Conservation (phyloP, 2,113 vertebrate genomes). For the Malurus melanocephalus region DNA sequence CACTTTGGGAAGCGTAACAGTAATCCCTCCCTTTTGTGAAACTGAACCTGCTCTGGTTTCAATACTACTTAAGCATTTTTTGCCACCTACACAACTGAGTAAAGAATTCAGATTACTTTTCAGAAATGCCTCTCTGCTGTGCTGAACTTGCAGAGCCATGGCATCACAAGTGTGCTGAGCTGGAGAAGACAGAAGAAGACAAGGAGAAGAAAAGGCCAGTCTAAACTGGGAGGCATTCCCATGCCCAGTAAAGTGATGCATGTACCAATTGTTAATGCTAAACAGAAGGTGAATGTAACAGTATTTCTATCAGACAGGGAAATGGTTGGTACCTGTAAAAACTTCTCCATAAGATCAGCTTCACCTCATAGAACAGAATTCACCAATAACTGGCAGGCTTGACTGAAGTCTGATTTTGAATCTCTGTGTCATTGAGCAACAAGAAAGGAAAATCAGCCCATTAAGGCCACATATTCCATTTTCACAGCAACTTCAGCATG, state of each 20-base stretch:
- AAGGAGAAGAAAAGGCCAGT: not conserved
- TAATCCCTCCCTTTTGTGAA: not conserved
- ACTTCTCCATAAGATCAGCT: not conserved
- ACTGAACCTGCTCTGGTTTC: not conserved
- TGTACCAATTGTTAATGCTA: not conserved
- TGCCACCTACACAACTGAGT: not conserved
- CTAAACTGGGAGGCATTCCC: not conserved
- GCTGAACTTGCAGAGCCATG: not conserved
- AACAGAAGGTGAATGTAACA: not conserved
- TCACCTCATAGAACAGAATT: not conserved
- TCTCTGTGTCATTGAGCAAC: not conserved
- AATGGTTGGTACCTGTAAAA: not conserved
- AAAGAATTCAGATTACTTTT: not conserved
- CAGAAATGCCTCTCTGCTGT: not conserved
- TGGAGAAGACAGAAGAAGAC: not conserved
- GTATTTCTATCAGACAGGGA: not conserved
- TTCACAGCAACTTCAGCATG: not conserved
- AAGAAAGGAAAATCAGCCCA: not conserved
- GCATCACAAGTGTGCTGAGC: not conserved
- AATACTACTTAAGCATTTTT: not conserved
- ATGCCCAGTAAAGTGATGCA: not conserved
- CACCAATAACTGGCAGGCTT: not conserved
- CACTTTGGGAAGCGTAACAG: not conserved
- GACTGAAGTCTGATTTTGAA: not conserved
- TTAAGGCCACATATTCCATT: not conserved